Percentiles rank a stretch among this genome's conserved stretches.
Evolutionary conservation across 2,888 invertebrate species (phyloP).

Genomic region (Cosmorhoe ocellata): DNA sequence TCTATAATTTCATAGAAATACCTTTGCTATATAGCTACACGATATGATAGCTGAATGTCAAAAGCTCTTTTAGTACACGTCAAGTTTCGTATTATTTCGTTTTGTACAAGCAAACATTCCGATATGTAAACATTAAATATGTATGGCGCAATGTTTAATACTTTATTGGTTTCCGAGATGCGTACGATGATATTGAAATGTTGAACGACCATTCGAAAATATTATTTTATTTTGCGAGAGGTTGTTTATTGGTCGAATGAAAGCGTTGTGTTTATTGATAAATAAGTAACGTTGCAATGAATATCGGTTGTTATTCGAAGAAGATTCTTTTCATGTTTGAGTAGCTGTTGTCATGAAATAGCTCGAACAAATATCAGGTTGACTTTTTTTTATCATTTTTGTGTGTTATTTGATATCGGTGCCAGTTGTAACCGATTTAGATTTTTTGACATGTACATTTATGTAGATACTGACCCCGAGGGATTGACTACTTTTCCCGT

Average conservation of each 20-base stretch:
- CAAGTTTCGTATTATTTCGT: not conserved
- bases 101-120: not conserved
- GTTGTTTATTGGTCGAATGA: constrained; percentile 42
- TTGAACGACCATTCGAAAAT: constrained; percentile 48
- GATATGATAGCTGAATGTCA: not conserved
- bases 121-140: constrained; percentile 1
- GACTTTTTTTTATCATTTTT: no score
- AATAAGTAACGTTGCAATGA: constrained; percentile 1
- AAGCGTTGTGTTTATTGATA: constrained; percentile 34
- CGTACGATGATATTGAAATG: constrained; percentile 49
- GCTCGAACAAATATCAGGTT: no score
- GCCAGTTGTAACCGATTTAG: no score
- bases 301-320: no score
- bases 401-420: no score
- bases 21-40: no score
- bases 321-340: no score
- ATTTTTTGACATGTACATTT: no score
- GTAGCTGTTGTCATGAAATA: no score
- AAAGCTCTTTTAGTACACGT: not conserved
- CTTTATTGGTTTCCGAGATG: constrained; percentile 49
- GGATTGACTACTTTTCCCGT: no score
- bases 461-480: no score
- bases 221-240: constrained; percentile 37
- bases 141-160: constrained; percentile 42
- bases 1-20: no score